Conservation (phyloP, 2,797 vertebrate genomes). For the Crax fasciolata region DNA sequence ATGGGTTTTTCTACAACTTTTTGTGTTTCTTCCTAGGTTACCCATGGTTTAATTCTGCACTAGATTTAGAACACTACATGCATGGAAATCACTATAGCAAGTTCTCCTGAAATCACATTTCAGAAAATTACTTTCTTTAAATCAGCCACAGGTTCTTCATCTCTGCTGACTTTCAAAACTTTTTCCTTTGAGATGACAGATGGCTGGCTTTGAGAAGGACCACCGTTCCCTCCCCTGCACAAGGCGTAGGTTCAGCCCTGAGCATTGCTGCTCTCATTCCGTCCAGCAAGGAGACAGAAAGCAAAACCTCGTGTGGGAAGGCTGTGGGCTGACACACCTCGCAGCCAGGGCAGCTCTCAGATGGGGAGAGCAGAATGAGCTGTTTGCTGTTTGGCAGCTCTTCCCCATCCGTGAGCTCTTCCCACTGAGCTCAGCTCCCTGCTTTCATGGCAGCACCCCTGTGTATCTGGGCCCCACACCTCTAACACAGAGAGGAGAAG, state of each 20-base stretch:
- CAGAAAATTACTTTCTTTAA: neutral
- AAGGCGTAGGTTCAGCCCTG: neutral
- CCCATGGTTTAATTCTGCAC: neutral
- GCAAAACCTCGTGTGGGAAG: conserved; percentile 2
- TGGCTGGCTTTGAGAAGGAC: neutral
- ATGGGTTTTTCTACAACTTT: neutral
- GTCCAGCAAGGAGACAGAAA: conserved; percentile 17
- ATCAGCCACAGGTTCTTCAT: neutral
- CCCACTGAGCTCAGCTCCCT: conserved; percentile 50
- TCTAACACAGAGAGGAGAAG: neutral
- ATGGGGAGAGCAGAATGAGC: too few species aligned
- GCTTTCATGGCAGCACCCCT: neutral
- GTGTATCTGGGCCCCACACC: neutral
- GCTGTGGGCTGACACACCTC: too few species aligned
- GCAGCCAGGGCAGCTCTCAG: too few species aligned
- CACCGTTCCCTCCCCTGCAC: neutral
- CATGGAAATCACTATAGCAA: neutral
- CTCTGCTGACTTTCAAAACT: neutral
- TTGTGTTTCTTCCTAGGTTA: neutral
- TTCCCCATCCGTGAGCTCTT: conserved; percentile 57
- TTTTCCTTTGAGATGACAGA: neutral
- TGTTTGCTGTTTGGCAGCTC: too few species aligned
- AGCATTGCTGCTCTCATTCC: neutral
- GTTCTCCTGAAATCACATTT: neutral
- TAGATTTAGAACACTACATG: neutral